Percentiles rank a stretch among this genome's conserved stretches.
Conservation (phyloP, 1,140 invertebrate species). For the Contarinia nasturtii region DNA sequence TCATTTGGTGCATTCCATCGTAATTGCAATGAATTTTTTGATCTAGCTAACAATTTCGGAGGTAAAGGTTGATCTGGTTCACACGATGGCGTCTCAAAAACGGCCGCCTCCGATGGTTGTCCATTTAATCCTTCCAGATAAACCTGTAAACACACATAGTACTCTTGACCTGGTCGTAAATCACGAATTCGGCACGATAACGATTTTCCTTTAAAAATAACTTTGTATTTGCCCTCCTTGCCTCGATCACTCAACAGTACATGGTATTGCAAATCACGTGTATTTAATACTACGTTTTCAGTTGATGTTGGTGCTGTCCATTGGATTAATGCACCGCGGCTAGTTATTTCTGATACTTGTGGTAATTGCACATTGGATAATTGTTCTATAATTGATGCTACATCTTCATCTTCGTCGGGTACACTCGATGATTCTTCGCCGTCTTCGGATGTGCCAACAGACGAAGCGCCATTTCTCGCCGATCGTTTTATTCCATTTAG, state of each 20-base stretch:
- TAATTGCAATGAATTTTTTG: constrained; percentile 36
- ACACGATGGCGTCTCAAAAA: constrained; percentile 42
- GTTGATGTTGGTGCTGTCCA: constrained; percentile 46
- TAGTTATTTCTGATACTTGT: constrained; percentile 51
- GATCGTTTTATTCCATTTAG: constrained; percentile 21
- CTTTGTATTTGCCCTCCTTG: constrained; percentile 56
- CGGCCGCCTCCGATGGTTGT: constrained; percentile 29
- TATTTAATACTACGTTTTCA: constrained; percentile 26
- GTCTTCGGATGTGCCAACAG: constrained; percentile 43
- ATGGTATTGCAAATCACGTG: constrained; percentile 51
- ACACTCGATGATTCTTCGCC: constrained; percentile 47
- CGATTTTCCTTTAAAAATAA: constrained; percentile 53
- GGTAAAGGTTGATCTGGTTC: constrained; percentile 38
- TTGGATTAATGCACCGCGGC: constrained; percentile 56
- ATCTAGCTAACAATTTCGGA: constrained; percentile 35
- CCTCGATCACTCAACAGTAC: constrained; percentile 55
- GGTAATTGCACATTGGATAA: constrained; percentile 54
- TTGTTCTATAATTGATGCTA: constrained; percentile 40
- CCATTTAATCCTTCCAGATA: constrained; percentile 31
- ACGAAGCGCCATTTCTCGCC: constrained; percentile 29
- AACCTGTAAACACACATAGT: constrained; percentile 50
- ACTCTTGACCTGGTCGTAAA: constrained; percentile 61
- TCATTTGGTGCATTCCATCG: constrained; percentile 48
- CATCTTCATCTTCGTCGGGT: constrained; percentile 46
- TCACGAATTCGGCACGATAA: constrained; percentile 57